Percentiles rank a stretch among this genome's conserved stretches.
phyloP scores from a whole-genome alignment of 1,140 invertebrate species.

The Drosophila lacteicornis region DNA sequence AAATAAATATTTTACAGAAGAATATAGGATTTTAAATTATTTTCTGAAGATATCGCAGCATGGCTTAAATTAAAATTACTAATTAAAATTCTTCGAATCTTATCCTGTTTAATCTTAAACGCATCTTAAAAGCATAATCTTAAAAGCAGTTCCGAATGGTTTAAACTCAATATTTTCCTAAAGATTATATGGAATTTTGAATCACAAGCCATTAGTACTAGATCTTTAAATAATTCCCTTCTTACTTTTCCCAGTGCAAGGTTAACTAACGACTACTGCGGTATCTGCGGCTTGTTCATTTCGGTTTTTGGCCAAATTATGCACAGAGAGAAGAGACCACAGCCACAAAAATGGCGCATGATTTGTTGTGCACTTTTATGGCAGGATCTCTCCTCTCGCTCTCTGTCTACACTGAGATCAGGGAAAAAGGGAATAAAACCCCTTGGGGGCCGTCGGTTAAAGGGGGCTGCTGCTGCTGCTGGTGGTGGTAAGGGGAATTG shows the following conservation, averaged over 20 bases:
- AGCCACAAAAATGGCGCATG: constrained; percentile 75
- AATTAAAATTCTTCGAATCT: no score
- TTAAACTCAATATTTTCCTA: no score
- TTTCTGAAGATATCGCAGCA: no score
- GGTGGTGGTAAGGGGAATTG: constrained; percentile 28
- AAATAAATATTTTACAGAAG: no score
- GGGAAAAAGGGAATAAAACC: constrained; percentile 9
- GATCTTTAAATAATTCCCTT: not conserved
- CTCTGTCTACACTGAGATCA: not conserved
- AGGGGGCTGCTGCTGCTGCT: not conserved
- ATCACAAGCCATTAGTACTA: not conserved
- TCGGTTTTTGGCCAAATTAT: constrained; percentile 62
- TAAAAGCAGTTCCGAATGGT: not conserved
- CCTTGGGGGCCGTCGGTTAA: constrained; percentile 1
- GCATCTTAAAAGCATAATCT: no score
- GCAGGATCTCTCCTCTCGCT: constrained; percentile 22
- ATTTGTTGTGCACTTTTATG: constrained; percentile 79
- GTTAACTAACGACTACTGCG: constrained; percentile 52
- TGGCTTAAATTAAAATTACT: no score
- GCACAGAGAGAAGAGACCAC: constrained; percentile 46
- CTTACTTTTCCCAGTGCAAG: not conserved
- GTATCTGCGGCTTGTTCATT: constrained; percentile 23
- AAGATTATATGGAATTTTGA: not conserved
- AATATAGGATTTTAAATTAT: no score
- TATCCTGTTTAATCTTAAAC: no score